Conservation (phyloP, 2,888 invertebrate genomes). For the Caenorhabditis japonica region DNA sequence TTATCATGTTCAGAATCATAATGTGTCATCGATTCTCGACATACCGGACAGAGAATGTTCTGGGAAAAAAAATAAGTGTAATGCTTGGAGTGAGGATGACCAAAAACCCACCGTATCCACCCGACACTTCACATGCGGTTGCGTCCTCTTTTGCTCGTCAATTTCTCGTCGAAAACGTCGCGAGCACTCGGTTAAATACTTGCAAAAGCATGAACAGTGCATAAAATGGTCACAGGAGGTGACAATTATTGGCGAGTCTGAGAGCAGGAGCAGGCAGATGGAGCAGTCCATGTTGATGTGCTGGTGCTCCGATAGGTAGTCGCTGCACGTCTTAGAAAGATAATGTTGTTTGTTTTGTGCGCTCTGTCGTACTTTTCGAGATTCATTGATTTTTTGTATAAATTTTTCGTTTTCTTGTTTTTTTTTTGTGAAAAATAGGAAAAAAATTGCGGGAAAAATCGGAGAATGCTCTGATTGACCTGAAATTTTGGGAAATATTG, state of each 20-base stretch:
- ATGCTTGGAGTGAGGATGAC: neutral
- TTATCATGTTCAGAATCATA: constrained; percentile 2
- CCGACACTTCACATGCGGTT: constrained; percentile 13
- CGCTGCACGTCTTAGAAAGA: constrained; percentile 23
- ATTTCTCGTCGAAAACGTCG: constrained; percentile 2
- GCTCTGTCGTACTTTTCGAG: too few relatives aligned
- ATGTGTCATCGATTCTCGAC: constrained; percentile 19
- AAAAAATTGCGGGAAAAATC: too few relatives aligned
- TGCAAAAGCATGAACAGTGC: constrained; percentile 30
- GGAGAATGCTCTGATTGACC: too few relatives aligned
- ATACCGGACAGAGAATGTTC: constrained; percentile 39
- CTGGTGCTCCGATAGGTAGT: constrained; percentile 31
- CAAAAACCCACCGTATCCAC: constrained; percentile 16
- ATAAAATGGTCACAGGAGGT: constrained; percentile 47
- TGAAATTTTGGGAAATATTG: too few relatives aligned
- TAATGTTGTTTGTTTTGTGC: neutral
- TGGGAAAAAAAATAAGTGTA: too few relatives aligned
- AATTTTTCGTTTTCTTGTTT: too few relatives aligned
- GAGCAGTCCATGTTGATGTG: constrained; percentile 41
- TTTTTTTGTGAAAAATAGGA: too few relatives aligned
- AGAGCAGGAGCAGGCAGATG: constrained; percentile 25
- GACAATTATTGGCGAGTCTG: constrained; percentile 18
- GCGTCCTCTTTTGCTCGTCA: constrained; percentile 3
- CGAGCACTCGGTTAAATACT: constrained; percentile 10
- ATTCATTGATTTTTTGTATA: too few relatives aligned